These are phyloP conservation scores for Cebidichthys violaceus DNA, from an alignment of 2,113 vertebrate species.

Conservation along the genomic window DNA sequence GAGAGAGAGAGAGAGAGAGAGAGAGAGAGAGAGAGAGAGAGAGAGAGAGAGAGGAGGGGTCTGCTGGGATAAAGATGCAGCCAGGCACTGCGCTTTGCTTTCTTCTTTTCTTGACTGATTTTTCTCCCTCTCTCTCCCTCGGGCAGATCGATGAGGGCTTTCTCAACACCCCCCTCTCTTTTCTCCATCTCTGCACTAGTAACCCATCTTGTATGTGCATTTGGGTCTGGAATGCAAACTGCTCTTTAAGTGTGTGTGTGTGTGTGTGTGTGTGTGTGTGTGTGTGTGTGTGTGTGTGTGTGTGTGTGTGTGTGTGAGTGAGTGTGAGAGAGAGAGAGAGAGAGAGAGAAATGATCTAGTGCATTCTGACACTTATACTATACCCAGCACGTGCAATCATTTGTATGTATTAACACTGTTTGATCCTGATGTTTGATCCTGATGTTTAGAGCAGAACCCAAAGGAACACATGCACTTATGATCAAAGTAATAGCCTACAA, in stretches of 20 bases:
- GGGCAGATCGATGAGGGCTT: constrained; percentile 38
- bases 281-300: neutral
- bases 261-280: neutral
- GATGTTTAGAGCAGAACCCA: neutral
- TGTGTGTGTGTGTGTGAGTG: constrained; percentile 2
- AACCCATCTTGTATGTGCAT: constrained; percentile 30
- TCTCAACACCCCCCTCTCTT: neutral
- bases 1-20: constrained; percentile 10
- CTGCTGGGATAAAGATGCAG: constrained; percentile 54
- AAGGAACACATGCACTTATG: neutral
- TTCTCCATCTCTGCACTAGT: constrained; percentile 3
- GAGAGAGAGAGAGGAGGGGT: constrained; percentile 39
- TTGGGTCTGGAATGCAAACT: neutral
- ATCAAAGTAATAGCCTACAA: neutral
- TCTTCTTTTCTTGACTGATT: neutral
- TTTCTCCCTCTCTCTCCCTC: constrained; percentile 11
- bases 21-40: neutral
- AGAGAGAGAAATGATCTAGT: no score
- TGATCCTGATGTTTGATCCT: neutral
- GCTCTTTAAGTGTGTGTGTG: neutral
- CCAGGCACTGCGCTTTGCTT: constrained; percentile 12
- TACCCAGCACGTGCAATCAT: neutral
- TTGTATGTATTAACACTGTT: neutral
- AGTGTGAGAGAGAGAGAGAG: no score
- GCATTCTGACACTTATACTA: neutral